phyloP scores from a whole-genome alignment of 53 echinoderm and acorn worm species.

The Mesocentrotus franciscanus region DNA sequence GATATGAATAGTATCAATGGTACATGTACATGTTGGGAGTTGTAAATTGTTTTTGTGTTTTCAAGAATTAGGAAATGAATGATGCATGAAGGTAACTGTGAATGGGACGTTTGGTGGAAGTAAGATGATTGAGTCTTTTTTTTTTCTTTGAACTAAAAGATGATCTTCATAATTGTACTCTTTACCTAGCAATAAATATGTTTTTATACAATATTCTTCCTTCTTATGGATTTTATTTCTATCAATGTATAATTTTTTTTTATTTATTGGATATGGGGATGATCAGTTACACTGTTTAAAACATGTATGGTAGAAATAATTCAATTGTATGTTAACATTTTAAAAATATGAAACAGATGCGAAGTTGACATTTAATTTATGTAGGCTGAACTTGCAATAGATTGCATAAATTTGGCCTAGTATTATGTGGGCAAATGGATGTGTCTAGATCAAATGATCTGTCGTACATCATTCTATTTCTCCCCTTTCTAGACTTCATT shows the following conservation, averaged over 20 bases:
- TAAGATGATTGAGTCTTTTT: not conserved
- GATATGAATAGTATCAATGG: not conserved
- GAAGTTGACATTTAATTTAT: not conserved
- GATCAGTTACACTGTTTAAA: not conserved
- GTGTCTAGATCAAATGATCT: not conserved
- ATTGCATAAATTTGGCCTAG: not conserved
- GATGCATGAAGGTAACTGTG: not conserved
- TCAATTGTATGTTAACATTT: not conserved
- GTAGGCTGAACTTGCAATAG: not conserved
- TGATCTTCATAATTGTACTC: not conserved
- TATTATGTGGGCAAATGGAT: not conserved
- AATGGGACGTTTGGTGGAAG: not conserved
- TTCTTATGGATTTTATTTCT: not conserved
- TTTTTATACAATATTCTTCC: not conserved
- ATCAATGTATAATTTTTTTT: not conserved
- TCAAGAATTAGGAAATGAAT: not conserved
- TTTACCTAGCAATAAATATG: constrained; percentile 1
- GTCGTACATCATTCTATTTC: not conserved
- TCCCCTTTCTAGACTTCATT: not conserved
- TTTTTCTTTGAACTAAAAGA: not conserved
- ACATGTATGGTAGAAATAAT: not conserved
- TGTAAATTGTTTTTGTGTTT: not conserved
- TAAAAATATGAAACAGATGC: no score
- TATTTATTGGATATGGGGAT: not conserved
- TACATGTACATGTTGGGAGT: no score